Percentiles rank a stretch among this genome's conserved stretches.
These are phyloP conservation scores for Agrotis ipsilon DNA, from an alignment of 2,888 invertebrate genomes.

Conservation along the genomic window DNA sequence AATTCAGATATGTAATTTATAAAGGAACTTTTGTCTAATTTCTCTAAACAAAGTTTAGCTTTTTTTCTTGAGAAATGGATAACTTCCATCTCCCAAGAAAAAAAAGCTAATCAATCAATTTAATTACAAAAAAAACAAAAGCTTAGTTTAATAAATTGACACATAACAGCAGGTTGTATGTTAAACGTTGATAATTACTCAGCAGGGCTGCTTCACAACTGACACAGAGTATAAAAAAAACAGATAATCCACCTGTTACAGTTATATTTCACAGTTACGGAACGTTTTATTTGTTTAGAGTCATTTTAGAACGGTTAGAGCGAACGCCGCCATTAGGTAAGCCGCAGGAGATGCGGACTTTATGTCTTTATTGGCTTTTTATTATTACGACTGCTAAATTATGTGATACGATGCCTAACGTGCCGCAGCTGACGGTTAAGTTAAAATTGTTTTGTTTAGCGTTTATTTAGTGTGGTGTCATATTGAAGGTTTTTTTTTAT, in stretches of 20 bases:
- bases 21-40: not conserved
- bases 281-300: conserved; percentile 87
- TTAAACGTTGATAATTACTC: conserved; percentile 84
- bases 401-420: conserved; percentile 70
- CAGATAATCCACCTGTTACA: conserved; percentile 84
- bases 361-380: conserved; percentile 86
- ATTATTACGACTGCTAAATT: conserved; percentile 78
- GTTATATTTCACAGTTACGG: conserved; percentile 72
- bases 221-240: conserved; percentile 74
- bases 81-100: conserved; percentile 20
- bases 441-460: conserved; percentile 21
- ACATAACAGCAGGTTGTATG: conserved; percentile 84
- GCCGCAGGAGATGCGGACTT: conserved; percentile 86
- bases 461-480: not conserved
- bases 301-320: conserved; percentile 78
- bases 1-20: not conserved
- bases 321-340: conserved; percentile 87
- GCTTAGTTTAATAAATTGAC: conserved; percentile 65
- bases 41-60: not conserved
- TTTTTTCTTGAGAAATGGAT: no score
- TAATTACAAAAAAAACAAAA: conserved; percentile 38
- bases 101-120: conserved; percentile 34
- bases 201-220: conserved; percentile 76
- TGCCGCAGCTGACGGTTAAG: conserved; percentile 75
- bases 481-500: not conserved